phyloP scores from a whole-genome alignment of 2,888 invertebrate species.

The Athalia circularis region DNA sequence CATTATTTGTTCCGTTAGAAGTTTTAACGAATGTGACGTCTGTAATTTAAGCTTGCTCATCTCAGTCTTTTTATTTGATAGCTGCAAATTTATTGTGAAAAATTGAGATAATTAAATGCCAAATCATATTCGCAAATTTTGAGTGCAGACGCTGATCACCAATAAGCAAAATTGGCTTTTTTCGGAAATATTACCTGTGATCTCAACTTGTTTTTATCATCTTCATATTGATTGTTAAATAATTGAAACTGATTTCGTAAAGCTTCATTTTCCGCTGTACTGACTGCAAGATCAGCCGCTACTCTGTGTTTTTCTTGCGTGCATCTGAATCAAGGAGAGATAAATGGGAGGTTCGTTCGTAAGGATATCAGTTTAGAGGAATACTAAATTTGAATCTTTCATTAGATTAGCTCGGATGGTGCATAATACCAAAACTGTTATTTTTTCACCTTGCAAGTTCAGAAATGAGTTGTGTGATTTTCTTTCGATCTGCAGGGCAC shows the following conservation, averaged over 20 bases:
- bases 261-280: conserved; percentile 29
- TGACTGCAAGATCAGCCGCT: conserved; percentile 33
- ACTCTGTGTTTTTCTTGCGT: conserved; percentile 33
- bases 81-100: conserved; percentile 21
- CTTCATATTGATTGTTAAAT: conserved; percentile 19
- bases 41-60: conserved; percentile 26
- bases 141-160: too few relatives aligned
- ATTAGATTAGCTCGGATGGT: neutral
- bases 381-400: neutral
- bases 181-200: conserved; percentile 25
- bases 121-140: too few relatives aligned
- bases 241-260: conserved; percentile 31
- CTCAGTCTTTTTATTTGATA: conserved; percentile 20
- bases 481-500: conserved; percentile 59
- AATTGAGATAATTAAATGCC: neutral
- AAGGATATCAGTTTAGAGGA: neutral
- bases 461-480: conserved; percentile 59
- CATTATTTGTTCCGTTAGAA: conserved; percentile 32
- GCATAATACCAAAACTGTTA: neutral
- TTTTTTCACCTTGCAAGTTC: conserved; percentile 59
- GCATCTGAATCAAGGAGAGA: conserved; percentile 6
- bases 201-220: conserved; percentile 31
- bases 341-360: neutral
- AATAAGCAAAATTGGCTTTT: too few relatives aligned
- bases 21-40: conserved; percentile 21